Conservation (phyloP, 2,888 invertebrate genomes). For the Amblyteles armatorius region DNA sequence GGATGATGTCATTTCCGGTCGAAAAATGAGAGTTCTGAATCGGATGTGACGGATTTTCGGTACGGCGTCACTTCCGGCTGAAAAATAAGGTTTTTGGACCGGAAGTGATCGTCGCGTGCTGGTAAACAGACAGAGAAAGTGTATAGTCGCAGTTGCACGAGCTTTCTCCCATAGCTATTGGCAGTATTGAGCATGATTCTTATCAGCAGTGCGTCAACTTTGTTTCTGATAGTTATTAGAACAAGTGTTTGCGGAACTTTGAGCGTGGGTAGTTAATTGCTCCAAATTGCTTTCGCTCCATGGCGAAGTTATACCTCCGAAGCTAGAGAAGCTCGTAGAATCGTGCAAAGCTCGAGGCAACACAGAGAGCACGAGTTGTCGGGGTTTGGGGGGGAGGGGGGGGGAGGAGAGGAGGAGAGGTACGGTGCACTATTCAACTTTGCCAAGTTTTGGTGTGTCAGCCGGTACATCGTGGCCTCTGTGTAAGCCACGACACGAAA, state of each 20-base stretch:
- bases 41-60: no score
- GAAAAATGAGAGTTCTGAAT: no score
- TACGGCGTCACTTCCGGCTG: no score
- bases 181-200: conserved; percentile 22
- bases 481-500: conserved; percentile 57
- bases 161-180: neutral
- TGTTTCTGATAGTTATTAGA: conserved; percentile 63
- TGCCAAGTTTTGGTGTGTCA: conserved; percentile 59
- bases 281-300: conserved; percentile 64
- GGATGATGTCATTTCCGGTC: no score
- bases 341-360: conserved; percentile 42
- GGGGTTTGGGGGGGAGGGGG: neutral
- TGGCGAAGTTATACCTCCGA: conserved; percentile 46
- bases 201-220: conserved; percentile 53
- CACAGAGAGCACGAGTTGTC: conserved; percentile 17
- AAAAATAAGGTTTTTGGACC: neutral
- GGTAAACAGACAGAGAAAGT: neutral
- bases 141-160: neutral
- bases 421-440: conserved; percentile 56
- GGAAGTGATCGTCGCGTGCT: neutral
- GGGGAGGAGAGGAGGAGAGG: conserved; percentile 17
- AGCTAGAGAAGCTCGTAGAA: conserved; percentile 43
- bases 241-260: conserved; percentile 66
- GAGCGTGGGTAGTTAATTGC: conserved; percentile 65
- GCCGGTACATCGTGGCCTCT: conserved; percentile 52